Conservation (phyloP, 2,113 vertebrate genomes). For the Dromaius novaehollandiae region DNA sequence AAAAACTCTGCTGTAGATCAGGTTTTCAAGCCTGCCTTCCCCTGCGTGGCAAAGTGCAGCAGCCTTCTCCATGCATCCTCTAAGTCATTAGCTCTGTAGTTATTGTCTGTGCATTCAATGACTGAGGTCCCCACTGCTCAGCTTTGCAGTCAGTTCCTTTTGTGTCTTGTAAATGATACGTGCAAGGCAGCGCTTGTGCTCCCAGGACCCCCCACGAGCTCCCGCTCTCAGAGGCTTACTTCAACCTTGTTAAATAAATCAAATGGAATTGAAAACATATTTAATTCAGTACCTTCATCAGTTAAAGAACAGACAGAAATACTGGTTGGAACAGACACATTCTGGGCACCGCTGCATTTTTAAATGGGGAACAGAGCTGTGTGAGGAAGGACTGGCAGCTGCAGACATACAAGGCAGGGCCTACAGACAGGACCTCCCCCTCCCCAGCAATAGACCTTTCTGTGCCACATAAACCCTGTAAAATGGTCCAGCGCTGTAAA, state of each 20-base stretch:
- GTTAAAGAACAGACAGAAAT: not conserved
- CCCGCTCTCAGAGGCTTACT: not conserved
- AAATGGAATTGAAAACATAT: not conserved
- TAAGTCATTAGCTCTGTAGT: not conserved
- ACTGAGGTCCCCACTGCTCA: not conserved
- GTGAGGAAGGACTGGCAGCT: not conserved
- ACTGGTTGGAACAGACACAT: conserved; percentile 13
- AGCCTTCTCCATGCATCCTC: not conserved
- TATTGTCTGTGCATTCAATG: not conserved
- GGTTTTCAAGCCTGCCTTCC: not conserved
- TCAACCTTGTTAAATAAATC: conserved; percentile 35
- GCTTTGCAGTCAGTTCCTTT: not conserved
- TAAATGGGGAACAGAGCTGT: conserved; percentile 5
- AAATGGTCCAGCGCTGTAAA: not conserved
- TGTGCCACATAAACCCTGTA: not conserved
- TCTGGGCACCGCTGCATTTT: not conserved
- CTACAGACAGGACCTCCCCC: not conserved
- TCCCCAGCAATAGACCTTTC: not conserved
- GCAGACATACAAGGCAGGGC: not conserved
- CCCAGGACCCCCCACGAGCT: conserved; percentile 31
- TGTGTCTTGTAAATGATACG: not conserved
- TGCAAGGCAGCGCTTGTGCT: not conserved
- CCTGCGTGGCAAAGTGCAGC: not conserved
- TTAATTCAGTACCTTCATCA: not conserved
- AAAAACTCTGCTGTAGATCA: not conserved